Evolutionary conservation across 2,888 invertebrate genomes (phyloP).

Genomic region (Pyrrhosoma nymphula): DNA sequence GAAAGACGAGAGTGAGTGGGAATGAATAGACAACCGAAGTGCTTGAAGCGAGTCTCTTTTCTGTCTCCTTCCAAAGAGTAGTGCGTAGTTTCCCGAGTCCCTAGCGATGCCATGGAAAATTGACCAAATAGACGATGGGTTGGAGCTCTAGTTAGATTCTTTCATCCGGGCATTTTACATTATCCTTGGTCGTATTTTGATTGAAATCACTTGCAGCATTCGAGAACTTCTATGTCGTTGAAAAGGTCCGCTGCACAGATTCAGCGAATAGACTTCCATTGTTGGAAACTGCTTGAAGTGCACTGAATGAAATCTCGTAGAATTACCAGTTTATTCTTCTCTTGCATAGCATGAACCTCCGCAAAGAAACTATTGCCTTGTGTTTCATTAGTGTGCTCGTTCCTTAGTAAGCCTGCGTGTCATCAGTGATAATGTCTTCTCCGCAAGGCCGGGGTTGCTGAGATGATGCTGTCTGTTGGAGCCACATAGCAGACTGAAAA

Average conservation of each 20-base stretch:
- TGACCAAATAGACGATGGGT: background rate
- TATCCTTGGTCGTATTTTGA: background rate
- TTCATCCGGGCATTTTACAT: background rate
- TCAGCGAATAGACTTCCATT: background rate
- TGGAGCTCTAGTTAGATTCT: background rate
- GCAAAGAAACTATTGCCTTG: too few species aligned
- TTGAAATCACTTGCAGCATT: background rate
- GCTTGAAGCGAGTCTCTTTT: background rate
- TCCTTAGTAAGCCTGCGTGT: too few species aligned
- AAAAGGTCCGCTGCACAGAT: background rate
- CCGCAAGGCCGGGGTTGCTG: too few species aligned
- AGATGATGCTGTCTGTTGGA: too few species aligned
- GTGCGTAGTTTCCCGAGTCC: background rate
- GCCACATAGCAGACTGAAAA: too few species aligned
- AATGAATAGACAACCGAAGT: background rate
- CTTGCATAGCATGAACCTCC: background rate
- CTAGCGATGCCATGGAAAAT: background rate
- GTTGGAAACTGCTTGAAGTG: background rate
- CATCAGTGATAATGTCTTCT: too few species aligned
- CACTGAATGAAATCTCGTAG: background rate
- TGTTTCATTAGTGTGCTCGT: too few species aligned
- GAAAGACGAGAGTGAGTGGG: background rate
- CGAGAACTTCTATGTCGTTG: background rate
- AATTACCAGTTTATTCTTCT: background rate
- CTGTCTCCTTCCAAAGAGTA: background rate